Evolutionary conservation across 2,888 invertebrate species (phyloP), one percentile per base, ranked within the genome.

Genomic region (Cosmia trapezina): DNA sequence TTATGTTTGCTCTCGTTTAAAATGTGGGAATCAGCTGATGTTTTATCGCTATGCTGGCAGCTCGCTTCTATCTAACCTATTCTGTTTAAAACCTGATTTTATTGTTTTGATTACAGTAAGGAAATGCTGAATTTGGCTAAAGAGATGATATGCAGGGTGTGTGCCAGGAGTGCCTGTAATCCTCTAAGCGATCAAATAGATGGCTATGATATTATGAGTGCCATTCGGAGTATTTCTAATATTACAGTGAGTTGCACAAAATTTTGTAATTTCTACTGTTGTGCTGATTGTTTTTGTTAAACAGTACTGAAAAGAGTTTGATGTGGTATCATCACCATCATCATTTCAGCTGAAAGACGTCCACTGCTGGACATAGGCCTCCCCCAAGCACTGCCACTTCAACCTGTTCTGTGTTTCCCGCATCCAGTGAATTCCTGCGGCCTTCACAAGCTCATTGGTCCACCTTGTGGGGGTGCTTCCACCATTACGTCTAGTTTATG

Each of bases 121-220:
- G 89, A 89, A 69, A 87, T 83, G 66, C 86, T 91, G 17, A 85
- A 88, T 37, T 85, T 96, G 76, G 89, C 92, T 9, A 93, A 92
- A 74, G 94, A 94, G 54, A 91, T 92, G 90, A 92, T 96, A 80
- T 96, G 96, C 74, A 90, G 96, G 84, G 93, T 95, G 4, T 96
- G 96, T 90, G 95, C 92, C 28, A 91, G 89, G 76, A 91, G 89
- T 87, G 96, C 93, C 1, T 93, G 90, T 75, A 95, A 92, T 65
- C 93, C 94, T 41, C 83, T 96, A 17, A 91, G 87, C 83, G 93
- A 94, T 68, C 93, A 91, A 84, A 82, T 95, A n/a, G 89, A 94
- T 85, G 93, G 91, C 47, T 91, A 87, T 88, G 93, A 93, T 77
- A 93, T 96, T 49, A 92, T 93, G 89, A 93, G 91, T 84, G 93